Base-by-base conservation (phyloP, 2,888 invertebrate genomes). In the Choreutis nemorana region DNA sequence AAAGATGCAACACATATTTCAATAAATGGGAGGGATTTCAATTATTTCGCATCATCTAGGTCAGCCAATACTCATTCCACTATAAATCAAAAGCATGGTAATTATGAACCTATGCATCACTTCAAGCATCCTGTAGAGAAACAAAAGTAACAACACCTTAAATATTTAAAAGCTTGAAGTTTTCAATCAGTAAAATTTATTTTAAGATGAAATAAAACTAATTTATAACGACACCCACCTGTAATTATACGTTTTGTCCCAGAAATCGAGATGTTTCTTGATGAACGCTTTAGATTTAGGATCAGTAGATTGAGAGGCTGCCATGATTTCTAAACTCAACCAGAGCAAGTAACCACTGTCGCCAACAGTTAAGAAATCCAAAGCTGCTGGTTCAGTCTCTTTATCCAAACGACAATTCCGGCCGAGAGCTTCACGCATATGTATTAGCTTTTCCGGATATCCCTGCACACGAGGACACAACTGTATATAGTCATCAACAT, bases 331-430 rank as follows among this genome's bases (percentile, higher is more conserved):
- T 41, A 91, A 86, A 10, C 90, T 81, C 13, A 91, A 81, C 64
- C 90, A 83, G 23, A 95, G 63, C 34, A 94, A 65, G 33, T 89
- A 85, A 0, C 93, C 94, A 30, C 86, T 83, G 60, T 93, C 91
- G 3, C 92, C 91, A 7, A 90, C 75, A 36, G 85, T 83, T 0
- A 58, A 48, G 3, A 90, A 72, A n/a, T 91, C 91, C 45, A 88
- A 81, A 23, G 88, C 62, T 12, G 84, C 81, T 5, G 93, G 87
- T 28, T 94, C 81, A 18, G 86, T 83, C 35, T 86, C 84, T 35
- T 92, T 80, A 57, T 89, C 68, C 2, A 78, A 40, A 1, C 65
- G 57, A 40, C 77, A 77, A 37, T 71, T 75, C 33, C 61, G 56
- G 29, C 68, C 62, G 2, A 91, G 68, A 26, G 83, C 79, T 8